Evolutionary conservation across 1,140 invertebrate species (phyloP).

Genomic region (Drosophila arawakana): DNA sequence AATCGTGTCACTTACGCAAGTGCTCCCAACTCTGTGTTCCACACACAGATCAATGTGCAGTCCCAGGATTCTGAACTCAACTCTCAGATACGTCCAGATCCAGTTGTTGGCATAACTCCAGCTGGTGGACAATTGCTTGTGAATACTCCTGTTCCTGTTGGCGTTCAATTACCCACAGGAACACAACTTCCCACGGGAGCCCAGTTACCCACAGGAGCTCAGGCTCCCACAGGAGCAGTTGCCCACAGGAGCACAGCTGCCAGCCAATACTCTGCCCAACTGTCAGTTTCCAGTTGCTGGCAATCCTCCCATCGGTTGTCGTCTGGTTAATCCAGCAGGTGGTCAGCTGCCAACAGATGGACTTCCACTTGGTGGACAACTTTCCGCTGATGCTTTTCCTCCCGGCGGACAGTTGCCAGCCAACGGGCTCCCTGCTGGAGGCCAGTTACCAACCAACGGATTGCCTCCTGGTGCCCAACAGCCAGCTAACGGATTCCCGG

Average conservation of each 20-base stretch:
- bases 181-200: background rate
- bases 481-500: slow-evolving; percentile 25
- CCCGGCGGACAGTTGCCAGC: slow-evolving; percentile 13
- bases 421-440: slow-evolving; percentile 23
- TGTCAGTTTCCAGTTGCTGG: background rate
- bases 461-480: slow-evolving; percentile 40
- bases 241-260: background rate
- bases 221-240: slow-evolving; percentile 3
- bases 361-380: slow-evolving; percentile 3
- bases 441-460: slow-evolving; percentile 25
- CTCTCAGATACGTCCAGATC: slow-evolving; percentile 48
- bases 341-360: slow-evolving; percentile 41
- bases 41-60: slow-evolving; percentile 76
- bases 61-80: slow-evolving; percentile 72
- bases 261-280: slow-evolving; percentile 6
- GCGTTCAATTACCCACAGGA: background rate
- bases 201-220: background rate
- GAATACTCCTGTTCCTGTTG: slow-evolving; percentile 17
- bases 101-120: slow-evolving; percentile 4
- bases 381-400: slow-evolving; percentile 28
- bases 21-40: slow-evolving; percentile 74
- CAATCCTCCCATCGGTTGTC: too few species aligned
- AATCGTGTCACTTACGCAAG: slow-evolving; percentile 65
- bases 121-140: slow-evolving; percentile 49
- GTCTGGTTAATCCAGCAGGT: slow-evolving; percentile 12